Evolutionary conservation across 2,113 vertebrate genomes (phyloP).

Genomic region (Boulengeromyrus knoepffleri): DNA sequence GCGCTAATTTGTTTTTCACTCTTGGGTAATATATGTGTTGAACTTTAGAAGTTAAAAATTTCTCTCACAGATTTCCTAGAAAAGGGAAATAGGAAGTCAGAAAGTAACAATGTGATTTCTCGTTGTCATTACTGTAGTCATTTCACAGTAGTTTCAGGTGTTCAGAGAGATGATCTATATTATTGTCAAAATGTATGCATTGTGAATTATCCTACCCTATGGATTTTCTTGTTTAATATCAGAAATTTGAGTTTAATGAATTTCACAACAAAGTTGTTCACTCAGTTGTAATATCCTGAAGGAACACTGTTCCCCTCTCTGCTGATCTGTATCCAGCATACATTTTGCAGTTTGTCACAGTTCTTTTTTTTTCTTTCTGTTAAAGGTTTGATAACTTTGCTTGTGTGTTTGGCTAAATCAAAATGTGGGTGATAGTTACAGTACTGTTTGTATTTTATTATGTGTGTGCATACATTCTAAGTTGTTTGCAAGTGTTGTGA

Average conservation of each 20-base stretch:
- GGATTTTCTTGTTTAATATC: neutral
- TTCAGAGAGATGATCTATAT: neutral
- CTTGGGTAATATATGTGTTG: neutral
- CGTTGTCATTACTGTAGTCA: neutral
- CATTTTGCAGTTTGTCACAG: neutral
- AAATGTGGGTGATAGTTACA: neutral
- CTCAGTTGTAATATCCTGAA: neutral
- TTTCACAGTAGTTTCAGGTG: neutral
- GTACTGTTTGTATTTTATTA: neutral
- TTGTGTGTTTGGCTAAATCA: neutral
- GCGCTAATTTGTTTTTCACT: neutral
- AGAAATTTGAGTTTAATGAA: neutral
- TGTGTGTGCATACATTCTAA: neutral
- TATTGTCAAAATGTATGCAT: neutral
- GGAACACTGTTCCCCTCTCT: neutral
- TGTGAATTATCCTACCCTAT: neutral
- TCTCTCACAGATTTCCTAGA: neutral
- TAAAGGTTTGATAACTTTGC: neutral
- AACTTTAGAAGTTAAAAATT: neutral
- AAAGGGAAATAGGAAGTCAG: neutral
- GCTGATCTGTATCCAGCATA: neutral
- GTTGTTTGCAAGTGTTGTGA: neutral
- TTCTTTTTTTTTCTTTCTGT: neutral
- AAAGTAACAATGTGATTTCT: neutral
- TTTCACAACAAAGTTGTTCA: neutral